A percentile compares a stretch with the other conserved stretches of the same genome.
phyloP scores from a whole-genome alignment of 2,113 vertebrate genomes.

The Callospermophilus lateralis region DNA sequence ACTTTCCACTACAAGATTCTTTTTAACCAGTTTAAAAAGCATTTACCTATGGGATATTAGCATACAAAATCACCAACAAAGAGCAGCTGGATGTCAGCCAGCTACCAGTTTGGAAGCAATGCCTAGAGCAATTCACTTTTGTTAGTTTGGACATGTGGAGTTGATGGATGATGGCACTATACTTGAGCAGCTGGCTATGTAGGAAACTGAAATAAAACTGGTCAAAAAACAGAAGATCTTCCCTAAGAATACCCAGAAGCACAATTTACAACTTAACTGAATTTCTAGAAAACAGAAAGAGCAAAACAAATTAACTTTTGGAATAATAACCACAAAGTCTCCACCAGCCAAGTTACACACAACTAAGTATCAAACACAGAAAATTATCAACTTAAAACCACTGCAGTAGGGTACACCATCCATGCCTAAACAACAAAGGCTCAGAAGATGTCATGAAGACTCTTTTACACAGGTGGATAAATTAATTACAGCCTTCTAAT shows the following conservation, averaged over 20 bases:
- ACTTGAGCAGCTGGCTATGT: conserved; percentile 66
- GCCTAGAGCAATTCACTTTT: conserved; percentile 57
- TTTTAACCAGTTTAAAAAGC: conserved; percentile 3
- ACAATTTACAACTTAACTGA: conserved; percentile 43
- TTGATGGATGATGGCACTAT: conserved; percentile 61
- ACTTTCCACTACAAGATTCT: neutral
- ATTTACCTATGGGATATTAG: conserved; percentile 50
- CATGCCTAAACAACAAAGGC: neutral
- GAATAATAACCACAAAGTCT: conserved; percentile 57
- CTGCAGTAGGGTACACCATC: neutral
- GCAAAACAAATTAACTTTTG: conserved; percentile 69
- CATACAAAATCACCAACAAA: conserved; percentile 50
- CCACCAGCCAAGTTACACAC: conserved; percentile 23
- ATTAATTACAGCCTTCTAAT: neutral
- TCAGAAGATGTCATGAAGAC: neutral
- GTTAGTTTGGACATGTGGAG: conserved; percentile 47
- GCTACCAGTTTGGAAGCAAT: conserved; percentile 47
- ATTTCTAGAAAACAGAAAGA: conserved; percentile 58
- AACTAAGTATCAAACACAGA: conserved; percentile 15
- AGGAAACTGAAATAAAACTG: conserved; percentile 26
- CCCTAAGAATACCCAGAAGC: conserved; percentile 65
- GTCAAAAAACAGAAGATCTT: conserved; percentile 57
- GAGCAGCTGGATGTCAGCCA: conserved; percentile 54
- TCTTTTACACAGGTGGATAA: neutral
- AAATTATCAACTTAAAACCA: conserved; percentile 45